Percentiles rank a stretch among this genome's conserved stretches.
phyloP scores from a whole-genome alignment of 2,888 invertebrate species.

The Alentia gelatinosa region DNA sequence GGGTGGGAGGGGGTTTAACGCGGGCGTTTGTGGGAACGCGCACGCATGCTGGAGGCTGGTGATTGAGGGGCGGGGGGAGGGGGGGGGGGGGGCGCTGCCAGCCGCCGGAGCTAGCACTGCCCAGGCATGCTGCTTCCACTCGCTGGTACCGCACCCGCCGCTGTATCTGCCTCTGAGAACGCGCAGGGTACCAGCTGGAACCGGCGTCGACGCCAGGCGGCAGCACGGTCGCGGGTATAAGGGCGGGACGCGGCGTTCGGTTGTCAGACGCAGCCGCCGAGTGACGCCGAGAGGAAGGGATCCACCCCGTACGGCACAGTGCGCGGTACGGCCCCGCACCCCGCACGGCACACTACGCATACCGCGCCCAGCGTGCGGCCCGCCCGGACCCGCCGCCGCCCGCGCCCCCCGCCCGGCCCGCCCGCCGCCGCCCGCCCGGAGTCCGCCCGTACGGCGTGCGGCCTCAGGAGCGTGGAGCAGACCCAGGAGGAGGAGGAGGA shows the following conservation, averaged over 20 bases:
- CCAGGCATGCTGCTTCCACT: too few relatives aligned
- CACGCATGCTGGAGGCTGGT: not conserved
- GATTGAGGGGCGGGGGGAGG: not conserved
- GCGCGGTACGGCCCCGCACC: not conserved
- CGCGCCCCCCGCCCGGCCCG: not conserved
- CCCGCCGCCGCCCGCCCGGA: not conserved
- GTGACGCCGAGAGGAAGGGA: not conserved
- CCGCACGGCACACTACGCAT: too few relatives aligned
- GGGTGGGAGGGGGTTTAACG: not conserved
- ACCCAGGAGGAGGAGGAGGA: not conserved
- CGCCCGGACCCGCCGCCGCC: not conserved
- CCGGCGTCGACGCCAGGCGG: not conserved
- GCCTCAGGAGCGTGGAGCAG: not conserved
- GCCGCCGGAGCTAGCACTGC: not conserved
- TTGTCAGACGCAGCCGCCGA: not conserved
- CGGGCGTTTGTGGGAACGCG: not conserved
- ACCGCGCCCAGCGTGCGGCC: not conserved
- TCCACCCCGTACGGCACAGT: not conserved
- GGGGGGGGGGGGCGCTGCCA: not conserved
- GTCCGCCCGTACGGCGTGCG: not conserved
- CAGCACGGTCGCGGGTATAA: slow-evolving; percentile 26
- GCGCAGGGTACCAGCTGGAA: not conserved
- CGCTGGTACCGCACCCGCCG: not conserved
- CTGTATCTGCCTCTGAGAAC: not conserved
- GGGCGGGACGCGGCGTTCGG: not conserved